Evolutionary conservation across 2,888 invertebrate genomes (phyloP), one percentile per base, ranked within the genome.

Genomic region (Stenodema calcarata): DNA sequence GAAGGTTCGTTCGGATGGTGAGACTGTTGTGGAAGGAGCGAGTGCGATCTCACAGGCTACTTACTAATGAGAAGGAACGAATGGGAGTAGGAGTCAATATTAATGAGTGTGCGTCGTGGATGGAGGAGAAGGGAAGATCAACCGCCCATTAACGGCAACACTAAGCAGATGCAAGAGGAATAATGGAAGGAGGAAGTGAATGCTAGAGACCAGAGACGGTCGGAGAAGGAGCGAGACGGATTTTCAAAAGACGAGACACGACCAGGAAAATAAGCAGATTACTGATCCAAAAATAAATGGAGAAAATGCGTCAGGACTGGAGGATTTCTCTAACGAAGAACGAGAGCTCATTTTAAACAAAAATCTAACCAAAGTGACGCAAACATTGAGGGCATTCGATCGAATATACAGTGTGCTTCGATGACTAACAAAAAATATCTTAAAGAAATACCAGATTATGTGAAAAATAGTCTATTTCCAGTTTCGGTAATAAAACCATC

Each of bases 131-230:
- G 62, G 11, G 6, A 23, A 62, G 78, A 78, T 78, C 78, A 78
- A 23, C 78, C 78, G 47, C 41, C 78, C 78, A 78, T 78, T 78
- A 78, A 78, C 42, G 44, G 78, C 23, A 44, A 78, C 78, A 23
- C 78, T 44, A 78, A 78, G 44, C 78, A 78, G 78, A 78, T 78
- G 78, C 78, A 44, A 7, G 41, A 44, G 23, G 78, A 78, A 78
- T 78, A 78, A 78, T 44, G 44, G 78, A 41, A 62, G 62, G 62
- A 62, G 62, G 62, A 62, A 62, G 62, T 62, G 62, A 62, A 23
- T 62, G 62, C 9, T 62, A 6, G 62, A 62, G 62, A 62, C 23
- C 62, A 2, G n/a, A n/a, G 62, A 62, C 62, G 23, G 23, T n/a
- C 16, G n/a, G 16, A 50, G 44, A 9, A n/a, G n/a, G 44, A 44